phyloP scores from a whole-genome alignment of 2,888 invertebrate genomes.

The Plagodis pulveraria region DNA sequence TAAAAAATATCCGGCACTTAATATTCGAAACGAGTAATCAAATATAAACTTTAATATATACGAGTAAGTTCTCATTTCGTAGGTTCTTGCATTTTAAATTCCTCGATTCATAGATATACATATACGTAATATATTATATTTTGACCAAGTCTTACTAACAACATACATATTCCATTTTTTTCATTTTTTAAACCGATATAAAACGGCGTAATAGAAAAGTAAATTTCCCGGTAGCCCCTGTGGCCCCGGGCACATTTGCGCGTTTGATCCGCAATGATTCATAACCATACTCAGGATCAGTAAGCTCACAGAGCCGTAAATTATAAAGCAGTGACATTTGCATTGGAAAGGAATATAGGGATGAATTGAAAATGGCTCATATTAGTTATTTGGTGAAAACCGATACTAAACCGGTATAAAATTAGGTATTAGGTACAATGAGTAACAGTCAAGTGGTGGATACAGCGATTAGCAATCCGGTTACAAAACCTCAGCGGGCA shows the following conservation, averaged over 20 bases:
- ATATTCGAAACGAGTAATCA: too few relatives aligned
- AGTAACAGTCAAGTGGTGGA: too few relatives aligned
- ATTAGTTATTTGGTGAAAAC: too few relatives aligned
- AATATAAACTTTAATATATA: too few relatives aligned
- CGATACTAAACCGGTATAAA: slow-evolving; percentile 7
- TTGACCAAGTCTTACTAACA: too few relatives aligned
- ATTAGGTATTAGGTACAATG: neutral
- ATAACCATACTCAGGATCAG: slow-evolving; percentile 59
- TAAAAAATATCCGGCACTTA: too few relatives aligned
- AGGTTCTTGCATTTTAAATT: too few relatives aligned
- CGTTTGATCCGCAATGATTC: slow-evolving; percentile 45
- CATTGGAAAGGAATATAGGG: slow-evolving; percentile 67
- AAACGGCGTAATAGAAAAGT: slow-evolving; percentile 22
- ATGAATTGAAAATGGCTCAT: slow-evolving; percentile 19
- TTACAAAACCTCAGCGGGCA: too few relatives aligned
- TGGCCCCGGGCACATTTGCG: slow-evolving; percentile 25
- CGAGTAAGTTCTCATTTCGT: too few relatives aligned
- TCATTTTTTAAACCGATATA: slow-evolving; percentile 3
- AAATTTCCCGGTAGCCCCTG: slow-evolving; percentile 12
- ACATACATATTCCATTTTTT: neutral
- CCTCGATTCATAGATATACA: too few relatives aligned
- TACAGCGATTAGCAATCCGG: too few relatives aligned
- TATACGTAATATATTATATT: too few relatives aligned
- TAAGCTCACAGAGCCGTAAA: slow-evolving; percentile 68
- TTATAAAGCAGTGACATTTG: slow-evolving; percentile 69